Evolutionary conservation across 2,113 vertebrate species (phyloP), one percentile per base, ranked within the genome.

Genomic region (Pachypanchax playfairii): DNA sequence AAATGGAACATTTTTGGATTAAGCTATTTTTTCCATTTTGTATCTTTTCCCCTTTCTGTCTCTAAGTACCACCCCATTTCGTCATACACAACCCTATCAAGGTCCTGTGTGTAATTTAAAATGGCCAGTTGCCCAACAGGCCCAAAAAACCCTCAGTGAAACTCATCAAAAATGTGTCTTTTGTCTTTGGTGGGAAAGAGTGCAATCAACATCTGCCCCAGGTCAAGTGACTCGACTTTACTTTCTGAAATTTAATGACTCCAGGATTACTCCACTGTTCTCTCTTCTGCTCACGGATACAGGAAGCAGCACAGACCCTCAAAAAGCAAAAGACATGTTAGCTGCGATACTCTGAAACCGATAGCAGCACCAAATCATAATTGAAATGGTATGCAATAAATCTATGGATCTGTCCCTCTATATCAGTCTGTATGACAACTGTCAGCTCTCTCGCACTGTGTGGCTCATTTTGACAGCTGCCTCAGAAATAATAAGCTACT

Each of bases 1-100:
- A 75, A 80, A 67, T 58, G 15, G 36, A 72, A 39, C 36, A 58
- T 80, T 77, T 77, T 65, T 50, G 51, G 46, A 71, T 81, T 72
- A 78, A 43, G 39, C 22, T 52, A 15, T 31, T 65, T 55, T 53
- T 49, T 49, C 18, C n/a, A n/a, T n/a, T 14, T 66, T 36, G 53
- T 21, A 42, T 36, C 17, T 59, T 24, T 38, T 50, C 9, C 13
- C 17, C 71, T 42, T 9, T 21, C 22, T 55, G 2, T 60, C 28
- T 65, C 47, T 79, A 29, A 53, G 12, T 28, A 31, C 25, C 48
- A 36, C 15, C 29, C 25, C 26, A 15, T 29, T 20, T 14, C 26
- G 35, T 15, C 28, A 18, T 39, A 42, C 28, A 18, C 7, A 50
- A 33, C 7, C 4, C 4, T 13, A 13, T 4, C 35, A 10, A 35